phyloP scores from a whole-genome alignment of 2,113 vertebrate species.

The Ailurus styani region DNA sequence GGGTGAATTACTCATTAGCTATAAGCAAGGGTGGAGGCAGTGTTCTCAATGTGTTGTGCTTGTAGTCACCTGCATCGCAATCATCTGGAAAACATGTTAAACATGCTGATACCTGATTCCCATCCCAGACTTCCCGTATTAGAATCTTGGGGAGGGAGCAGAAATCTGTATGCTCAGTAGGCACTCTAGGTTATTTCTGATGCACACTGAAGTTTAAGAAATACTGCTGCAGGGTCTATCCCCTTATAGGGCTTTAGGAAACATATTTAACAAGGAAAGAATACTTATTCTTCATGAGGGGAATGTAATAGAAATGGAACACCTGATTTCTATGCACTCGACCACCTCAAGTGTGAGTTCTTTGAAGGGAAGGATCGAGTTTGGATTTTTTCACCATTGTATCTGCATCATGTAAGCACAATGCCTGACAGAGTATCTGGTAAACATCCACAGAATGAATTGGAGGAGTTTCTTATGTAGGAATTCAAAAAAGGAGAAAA shows the following conservation, averaged over 20 bases:
- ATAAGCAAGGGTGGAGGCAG: neutral
- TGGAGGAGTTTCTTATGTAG: neutral
- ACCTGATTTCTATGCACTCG: neutral
- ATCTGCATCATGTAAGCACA: neutral
- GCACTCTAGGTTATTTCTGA: neutral
- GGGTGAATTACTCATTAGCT: neutral
- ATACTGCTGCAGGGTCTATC: neutral
- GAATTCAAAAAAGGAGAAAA: neutral
- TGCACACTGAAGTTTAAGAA: neutral
- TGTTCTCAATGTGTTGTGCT: neutral
- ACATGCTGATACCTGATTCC: neutral
- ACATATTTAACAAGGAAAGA: neutral
- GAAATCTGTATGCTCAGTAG: neutral
- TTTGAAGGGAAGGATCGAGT: neutral
- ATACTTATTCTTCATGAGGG: neutral
- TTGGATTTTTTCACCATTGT: neutral
- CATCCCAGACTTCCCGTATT: neutral
- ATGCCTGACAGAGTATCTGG: neutral
- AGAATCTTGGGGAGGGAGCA: neutral
- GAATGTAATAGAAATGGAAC: neutral
- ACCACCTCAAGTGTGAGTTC: neutral
- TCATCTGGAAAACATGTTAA: neutral
- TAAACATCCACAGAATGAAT: neutral
- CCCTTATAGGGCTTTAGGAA: neutral
- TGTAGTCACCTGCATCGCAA: neutral